Evolutionary conservation across 2,113 vertebrate species (phyloP).

Genomic region (Antidorcas marsupialis): DNA sequence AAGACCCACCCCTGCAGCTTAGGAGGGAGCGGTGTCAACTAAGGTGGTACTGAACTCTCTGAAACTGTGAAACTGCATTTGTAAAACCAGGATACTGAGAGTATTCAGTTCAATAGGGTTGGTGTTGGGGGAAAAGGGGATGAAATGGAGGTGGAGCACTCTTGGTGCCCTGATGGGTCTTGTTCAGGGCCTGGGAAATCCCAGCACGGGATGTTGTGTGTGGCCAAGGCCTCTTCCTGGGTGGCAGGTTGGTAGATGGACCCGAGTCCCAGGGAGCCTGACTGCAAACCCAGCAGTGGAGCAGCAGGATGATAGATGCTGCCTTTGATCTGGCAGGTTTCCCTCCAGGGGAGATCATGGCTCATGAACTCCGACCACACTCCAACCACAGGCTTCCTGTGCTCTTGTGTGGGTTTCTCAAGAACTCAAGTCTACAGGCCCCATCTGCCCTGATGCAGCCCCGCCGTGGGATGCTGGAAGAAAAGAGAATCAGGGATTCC

Average conservation of each 20-base stretch:
- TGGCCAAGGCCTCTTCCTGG: too few species aligned
- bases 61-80: not conserved
- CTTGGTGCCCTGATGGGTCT: not conserved
- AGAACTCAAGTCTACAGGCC: not conserved
- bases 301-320: too few species aligned
- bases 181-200: not conserved
- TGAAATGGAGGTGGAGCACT: too few species aligned
- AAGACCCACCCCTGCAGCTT: not conserved
- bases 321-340: not conserved
- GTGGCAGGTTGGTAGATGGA: not conserved
- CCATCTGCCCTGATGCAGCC: not conserved
- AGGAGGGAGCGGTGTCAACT: not conserved
- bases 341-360: not conserved
- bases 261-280: not conserved
- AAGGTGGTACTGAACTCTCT: too few species aligned
- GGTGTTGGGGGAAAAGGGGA: not conserved
- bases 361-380: not conserved
- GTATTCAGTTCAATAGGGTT: fast-evolving
- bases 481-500: not conserved
- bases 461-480: not conserved
- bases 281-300: too few species aligned
- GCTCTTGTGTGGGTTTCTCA: not conserved
- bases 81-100: not conserved
- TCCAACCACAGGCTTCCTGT: not conserved
- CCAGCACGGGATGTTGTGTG: fast-evolving